Percentiles rank a stretch among this genome's conserved stretches.
These are phyloP conservation scores for Chelidonichthys spinosus DNA, from an alignment of 2,797 vertebrate species.

Conservation along the genomic window DNA sequence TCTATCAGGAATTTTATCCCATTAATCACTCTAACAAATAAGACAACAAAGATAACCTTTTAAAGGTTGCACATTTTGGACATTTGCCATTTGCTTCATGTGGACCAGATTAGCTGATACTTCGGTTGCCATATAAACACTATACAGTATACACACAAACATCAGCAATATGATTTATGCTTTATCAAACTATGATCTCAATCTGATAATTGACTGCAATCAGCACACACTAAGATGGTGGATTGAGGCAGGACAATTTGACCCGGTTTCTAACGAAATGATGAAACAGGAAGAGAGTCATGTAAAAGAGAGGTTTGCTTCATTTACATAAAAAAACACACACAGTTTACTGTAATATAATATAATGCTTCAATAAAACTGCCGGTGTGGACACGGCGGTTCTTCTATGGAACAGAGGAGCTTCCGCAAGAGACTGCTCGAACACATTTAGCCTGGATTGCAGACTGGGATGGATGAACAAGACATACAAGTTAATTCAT, in stretches of 20 bases:
- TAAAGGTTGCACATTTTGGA: background rate
- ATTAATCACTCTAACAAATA: background rate
- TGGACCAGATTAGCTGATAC: background rate
- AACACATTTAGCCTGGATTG: conserved; percentile 29
- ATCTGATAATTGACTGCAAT: background rate
- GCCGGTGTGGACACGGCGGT: background rate
- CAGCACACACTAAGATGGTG: background rate
- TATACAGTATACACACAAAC: background rate
- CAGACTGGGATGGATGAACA: conserved; percentile 41
- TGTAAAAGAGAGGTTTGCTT: background rate
- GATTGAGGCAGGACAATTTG: background rate
- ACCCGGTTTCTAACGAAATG: background rate
- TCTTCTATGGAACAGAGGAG: conserved; percentile 14
- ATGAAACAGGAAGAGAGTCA: background rate
- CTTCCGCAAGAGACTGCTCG: conserved; percentile 18
- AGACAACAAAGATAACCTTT: background rate
- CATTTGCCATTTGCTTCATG: too few relatives aligned
- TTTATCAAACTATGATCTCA: conserved; percentile 2
- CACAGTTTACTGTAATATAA: background rate
- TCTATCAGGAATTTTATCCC: background rate
- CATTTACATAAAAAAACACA: background rate
- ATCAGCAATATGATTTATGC: background rate
- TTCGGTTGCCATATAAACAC: background rate
- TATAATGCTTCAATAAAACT: conserved; percentile 20
- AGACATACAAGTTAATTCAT: conserved; percentile 48